Base-by-base conservation (phyloP, 2,797 vertebrate genomes). In the Taeniopygia guttata region DNA sequence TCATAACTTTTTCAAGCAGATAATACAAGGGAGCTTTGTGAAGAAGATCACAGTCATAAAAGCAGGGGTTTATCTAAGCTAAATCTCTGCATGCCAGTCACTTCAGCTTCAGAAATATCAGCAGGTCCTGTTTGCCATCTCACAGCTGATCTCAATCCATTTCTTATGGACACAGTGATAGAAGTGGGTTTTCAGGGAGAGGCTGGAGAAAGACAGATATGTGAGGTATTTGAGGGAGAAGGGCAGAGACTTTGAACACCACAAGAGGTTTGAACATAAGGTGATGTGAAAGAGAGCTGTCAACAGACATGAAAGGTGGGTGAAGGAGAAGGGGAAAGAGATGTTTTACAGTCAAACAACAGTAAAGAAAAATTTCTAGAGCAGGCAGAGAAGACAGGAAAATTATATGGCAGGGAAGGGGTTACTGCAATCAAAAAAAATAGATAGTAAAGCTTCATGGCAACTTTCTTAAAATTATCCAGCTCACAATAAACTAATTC, bases 61-160 rank as follows among this genome's bases (percentile, higher is more conserved):
- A 94, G 29, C 32, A 58, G 30, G 20, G 23, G 55, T 76, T 95
- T 94, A 96, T 92, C 87, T 88, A 78, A 78, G 66, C 36, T 67
- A 81, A 62, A 95, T 92, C 89, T 94, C 69, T 70, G 55, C 55
- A 69, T 43, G 76, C 67, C 67, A 88, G 52, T 90, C 84, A 79
- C 29, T 96, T 86, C 66, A 81, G 7, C 42, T 86, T 92, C 56
- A 74, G 77, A 95, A 92, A 84, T 90, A 84, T 19, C 87, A 94
- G 63, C 51, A 70, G 70, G 46, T 84, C 45, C 63, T 75, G 26
- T 67, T 67, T 94, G 63, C 70, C 82, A 75, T 73, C 89, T 86
- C 79, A 84, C 2, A 7, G 34, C 63, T 92, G 59, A 92, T 91
- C 19, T 27, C 88, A 89, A 40, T 69, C 84, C 42, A 25, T 78